Evolutionary conservation across 2,888 invertebrate genomes (phyloP).

Genomic region (Dexiosoma caninum): DNA sequence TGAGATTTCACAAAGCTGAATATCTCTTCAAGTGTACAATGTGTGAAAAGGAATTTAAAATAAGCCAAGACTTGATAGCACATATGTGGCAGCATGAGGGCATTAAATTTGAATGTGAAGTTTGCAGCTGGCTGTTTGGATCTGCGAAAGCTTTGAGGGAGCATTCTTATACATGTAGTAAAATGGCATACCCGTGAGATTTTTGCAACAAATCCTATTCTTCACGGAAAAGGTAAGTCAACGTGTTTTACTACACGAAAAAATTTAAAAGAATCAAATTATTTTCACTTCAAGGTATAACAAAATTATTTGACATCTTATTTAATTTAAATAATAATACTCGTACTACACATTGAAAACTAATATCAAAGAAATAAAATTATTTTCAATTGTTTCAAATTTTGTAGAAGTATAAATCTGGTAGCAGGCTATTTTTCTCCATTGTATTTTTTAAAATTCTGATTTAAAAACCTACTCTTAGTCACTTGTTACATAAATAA

Average conservation of each 20-base stretch:
- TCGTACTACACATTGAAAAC: too few relatives aligned
- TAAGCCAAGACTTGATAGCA: constrained; percentile 66
- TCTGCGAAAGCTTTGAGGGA: constrained; percentile 68
- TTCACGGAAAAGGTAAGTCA: constrained; percentile 67
- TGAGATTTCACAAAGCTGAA: constrained; percentile 67
- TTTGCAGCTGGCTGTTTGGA: constrained; percentile 67
- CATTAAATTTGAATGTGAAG: constrained; percentile 67
- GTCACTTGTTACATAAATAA: too few relatives aligned
- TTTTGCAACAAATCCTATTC: constrained; percentile 67
- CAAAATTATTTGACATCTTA: too few relatives aligned
- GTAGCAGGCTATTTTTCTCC: too few relatives aligned
- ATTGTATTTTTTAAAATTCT: too few relatives aligned
- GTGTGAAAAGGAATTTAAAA: constrained; percentile 67
- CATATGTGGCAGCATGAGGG: constrained; percentile 69
- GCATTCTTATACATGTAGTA: constrained; percentile 67
- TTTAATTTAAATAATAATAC: too few relatives aligned
- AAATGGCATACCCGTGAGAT: constrained; percentile 68
- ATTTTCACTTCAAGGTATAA: too few relatives aligned
- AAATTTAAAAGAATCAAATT: too few relatives aligned
- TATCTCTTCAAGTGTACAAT: constrained; percentile 67
- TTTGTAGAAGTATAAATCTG: too few relatives aligned
- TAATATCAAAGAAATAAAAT: too few relatives aligned
- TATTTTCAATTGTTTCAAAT: too few relatives aligned
- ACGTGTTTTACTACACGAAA: not conserved
- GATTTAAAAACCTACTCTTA: too few relatives aligned